phyloP scores from a whole-genome alignment of 2,797 vertebrate species.

The Picus viridis region DNA sequence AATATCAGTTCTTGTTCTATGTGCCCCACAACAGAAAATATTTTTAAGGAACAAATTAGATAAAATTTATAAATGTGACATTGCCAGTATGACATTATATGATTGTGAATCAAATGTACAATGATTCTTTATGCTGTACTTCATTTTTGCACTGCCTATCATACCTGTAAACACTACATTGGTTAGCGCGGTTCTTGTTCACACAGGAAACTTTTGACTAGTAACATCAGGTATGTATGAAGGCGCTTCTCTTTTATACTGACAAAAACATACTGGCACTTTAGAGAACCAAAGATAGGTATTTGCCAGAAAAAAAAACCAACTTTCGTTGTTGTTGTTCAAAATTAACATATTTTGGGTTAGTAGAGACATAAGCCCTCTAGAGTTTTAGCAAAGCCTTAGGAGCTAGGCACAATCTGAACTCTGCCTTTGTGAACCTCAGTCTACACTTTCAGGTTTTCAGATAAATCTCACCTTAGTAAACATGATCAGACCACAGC shows the following conservation, averaged over 20 bases:
- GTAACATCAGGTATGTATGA: constrained; percentile 35
- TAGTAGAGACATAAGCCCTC: neutral
- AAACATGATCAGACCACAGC: neutral
- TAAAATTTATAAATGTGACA: neutral
- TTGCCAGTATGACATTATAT: neutral
- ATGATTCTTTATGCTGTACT: neutral
- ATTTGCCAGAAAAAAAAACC: neutral
- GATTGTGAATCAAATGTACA: neutral
- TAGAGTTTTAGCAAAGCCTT: neutral
- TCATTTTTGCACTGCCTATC: neutral
- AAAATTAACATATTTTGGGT: neutral
- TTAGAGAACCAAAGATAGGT: neutral
- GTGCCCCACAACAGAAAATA: neutral
- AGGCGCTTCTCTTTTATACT: neutral
- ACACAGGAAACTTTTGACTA: constrained; percentile 55
- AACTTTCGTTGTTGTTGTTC: neutral
- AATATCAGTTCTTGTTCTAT: neutral
- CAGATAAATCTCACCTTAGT: neutral
- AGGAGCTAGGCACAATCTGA: neutral
- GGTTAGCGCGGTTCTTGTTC: constrained; percentile 27
- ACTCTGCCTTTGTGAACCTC: neutral
- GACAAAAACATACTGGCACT: neutral
- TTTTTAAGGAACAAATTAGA: neutral
- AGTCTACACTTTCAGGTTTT: neutral
- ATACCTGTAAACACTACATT: neutral